Percentiles rank a stretch among this genome's conserved stretches.
phyloP scores from a whole-genome alignment of 2,888 invertebrate species.

The Chrysolina haemoptera region DNA sequence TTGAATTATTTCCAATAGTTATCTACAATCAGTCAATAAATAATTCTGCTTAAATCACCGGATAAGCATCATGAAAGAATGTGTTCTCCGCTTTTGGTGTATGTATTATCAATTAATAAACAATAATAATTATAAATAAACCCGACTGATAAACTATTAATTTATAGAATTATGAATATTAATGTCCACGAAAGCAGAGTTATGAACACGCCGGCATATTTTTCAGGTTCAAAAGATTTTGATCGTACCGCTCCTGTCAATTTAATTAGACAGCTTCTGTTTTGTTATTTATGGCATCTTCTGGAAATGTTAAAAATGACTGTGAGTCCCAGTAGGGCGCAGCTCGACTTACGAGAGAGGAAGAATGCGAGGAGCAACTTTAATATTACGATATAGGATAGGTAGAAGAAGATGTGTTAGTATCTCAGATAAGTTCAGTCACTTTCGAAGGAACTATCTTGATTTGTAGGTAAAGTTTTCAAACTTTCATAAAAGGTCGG shows the following conservation, averaged over 20 bases:
- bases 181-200: conserved; percentile 46
- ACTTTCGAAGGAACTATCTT: background rate
- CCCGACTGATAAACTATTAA: conserved; percentile 46
- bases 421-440: background rate
- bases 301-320: conserved; percentile 47
- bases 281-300: conserved; percentile 55
- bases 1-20: conserved; percentile 1
- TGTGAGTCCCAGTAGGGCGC: conserved; percentile 40
- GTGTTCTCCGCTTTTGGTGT: conserved; percentile 20
- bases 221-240: conserved; percentile 48
- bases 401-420: background rate
- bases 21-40: conserved; percentile 21
- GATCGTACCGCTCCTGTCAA: conserved; percentile 56
- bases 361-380: conserved; percentile 7
- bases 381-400: background rate
- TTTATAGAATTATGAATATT: conserved; percentile 56
- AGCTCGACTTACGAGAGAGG: conserved; percentile 31
- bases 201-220: conserved; percentile 40
- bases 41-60: conserved; percentile 26
- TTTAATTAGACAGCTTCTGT: conserved; percentile 59
- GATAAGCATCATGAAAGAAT: conserved; percentile 26
- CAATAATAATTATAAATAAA: conserved; percentile 48
- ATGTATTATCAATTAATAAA: conserved; percentile 43
- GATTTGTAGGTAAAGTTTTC: too few relatives aligned
- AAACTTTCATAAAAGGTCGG: too few relatives aligned